Base-by-base conservation (phyloP, 1,140 invertebrate genomes). In the Leptonema lineaticorne region DNA sequence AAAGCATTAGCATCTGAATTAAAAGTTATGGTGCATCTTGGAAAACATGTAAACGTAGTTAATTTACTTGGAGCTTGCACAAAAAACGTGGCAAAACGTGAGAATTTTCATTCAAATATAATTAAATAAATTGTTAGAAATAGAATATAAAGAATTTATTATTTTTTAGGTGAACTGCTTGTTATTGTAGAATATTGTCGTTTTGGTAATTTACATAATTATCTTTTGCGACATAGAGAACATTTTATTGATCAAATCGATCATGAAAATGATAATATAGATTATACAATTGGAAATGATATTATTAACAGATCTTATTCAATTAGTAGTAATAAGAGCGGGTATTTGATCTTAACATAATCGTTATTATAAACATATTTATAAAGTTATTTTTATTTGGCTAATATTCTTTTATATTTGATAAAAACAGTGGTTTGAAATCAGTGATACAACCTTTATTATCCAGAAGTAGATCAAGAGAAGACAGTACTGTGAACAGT, bases 1-100 rank as follows among this genome's bases (percentile, higher is more conserved):
- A 86, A 89, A 73, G 91, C 95, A 0, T 79, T 98, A 11, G 88
- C 91, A 5, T 93, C 92, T 2, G 96, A 98, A 79, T 78, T 98
- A 0, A 98, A 98, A 82, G 96, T 98, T 24, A 92, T 98, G 88
- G 91, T 94, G 14, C 93, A 97, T 80, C 84, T 98, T 66, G 95
- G 95, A 0, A 92, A 93, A 75, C 95, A 98, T 82, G 78, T 97
- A 0, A 98, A 98, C 78, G 94, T 98, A 20, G 92, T 97, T 0
- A 98, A 98, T 82, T 82, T 98, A 20, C 84, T 97, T 1, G 96
- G 96, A 53, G 96, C 95, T 22, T 94, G 92, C 65, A 97, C 95
- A 0, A 93, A 92, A 76, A 91, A 96, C 76, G 88, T 96, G 59
- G 86, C 87, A 1, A 95, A 94, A 86, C 88, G 95, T 95, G 84